Base-by-base conservation (phyloP, 2,888 invertebrate genomes). In the Athalia rosae region DNA sequence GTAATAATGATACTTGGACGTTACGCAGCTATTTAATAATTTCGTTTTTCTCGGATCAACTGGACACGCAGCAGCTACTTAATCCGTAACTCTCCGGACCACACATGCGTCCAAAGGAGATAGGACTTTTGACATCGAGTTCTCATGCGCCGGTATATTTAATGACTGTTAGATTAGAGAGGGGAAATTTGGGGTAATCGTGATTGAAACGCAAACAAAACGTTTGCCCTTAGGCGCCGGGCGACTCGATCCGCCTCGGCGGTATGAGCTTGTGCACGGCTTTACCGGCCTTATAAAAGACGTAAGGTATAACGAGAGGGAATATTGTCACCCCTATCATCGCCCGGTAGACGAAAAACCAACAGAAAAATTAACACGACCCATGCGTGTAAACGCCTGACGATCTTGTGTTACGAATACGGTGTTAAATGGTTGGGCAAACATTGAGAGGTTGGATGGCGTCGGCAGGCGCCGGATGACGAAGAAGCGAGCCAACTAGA, bases 241-340 rank as follows among this genome's bases (percentile, higher is more conserved):
- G 28, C 4, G 43, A 45, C 56, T n/a, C 5, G 13, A 13, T n/a
- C 9, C n/a, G 47, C 5, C n/a, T 64, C n/a, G n/a, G n/a, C n/a
- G n/a, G 41, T 11, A 58, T 58, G 58, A 6, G 58, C 28, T 58
- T 62, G 62, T 45, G 43, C 11, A 9, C 9, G 9, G 9, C 3
- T 8, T 13, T n/a, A 66, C n/a, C 41, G 9, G 50, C 53, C 53
- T n/a, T 28, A 53, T 50, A 67, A 67, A 67, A 67, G 67, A 67
- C 67, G 41, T 7, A 62, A n/a, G 28, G 9, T 43, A 43, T 9
- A 4, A 13, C 9, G 8, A n/a, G 7, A 45, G 15, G 8, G 11
- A 7, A 66, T 45, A 15, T 67, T 67, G 45, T 58, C 56, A 71
- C 77, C 77, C 77, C 77, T 77, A 77, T 77, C 69, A n/a, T 64